These are phyloP conservation scores for Drosophila niveifrons DNA, from an alignment of 2,888 invertebrate genomes.

Conservation along the genomic window DNA sequence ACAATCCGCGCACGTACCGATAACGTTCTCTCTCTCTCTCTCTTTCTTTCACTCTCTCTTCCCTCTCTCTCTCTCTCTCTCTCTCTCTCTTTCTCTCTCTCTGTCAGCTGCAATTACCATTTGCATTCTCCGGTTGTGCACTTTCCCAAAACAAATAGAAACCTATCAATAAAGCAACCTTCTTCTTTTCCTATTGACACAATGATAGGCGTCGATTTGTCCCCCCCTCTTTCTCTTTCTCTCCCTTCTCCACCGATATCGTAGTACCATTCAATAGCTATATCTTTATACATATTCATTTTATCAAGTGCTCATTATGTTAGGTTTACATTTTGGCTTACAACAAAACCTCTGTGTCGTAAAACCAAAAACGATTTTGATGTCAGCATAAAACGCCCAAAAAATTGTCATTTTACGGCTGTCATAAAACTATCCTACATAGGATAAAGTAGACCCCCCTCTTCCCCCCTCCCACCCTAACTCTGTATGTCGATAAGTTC, in stretches of 20 bases:
- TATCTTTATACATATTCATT: slow-evolving; percentile 4
- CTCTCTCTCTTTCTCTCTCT: neutral
- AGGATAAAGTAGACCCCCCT: slow-evolving; percentile 5
- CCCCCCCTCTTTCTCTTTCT: neutral
- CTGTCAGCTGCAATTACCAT: slow-evolving; percentile 44
- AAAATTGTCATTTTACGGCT: slow-evolving; percentile 5
- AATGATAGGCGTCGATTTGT: slow-evolving; percentile 58
- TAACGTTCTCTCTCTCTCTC: slow-evolving; percentile 25
- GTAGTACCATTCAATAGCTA: slow-evolving; percentile 30
- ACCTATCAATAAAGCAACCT: slow-evolving; percentile 19
- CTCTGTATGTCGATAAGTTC: neutral
- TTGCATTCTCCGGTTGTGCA: slow-evolving; percentile 19
- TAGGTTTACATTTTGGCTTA: slow-evolving; percentile 7
- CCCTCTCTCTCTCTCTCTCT: neutral
- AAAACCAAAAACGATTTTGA: slow-evolving; percentile 8
- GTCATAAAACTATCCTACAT: slow-evolving; percentile 6
- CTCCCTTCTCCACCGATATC: neutral
- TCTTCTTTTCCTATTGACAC: slow-evolving; percentile 38
- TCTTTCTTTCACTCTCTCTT: neutral
- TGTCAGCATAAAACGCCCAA: neutral
- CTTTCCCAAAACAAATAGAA: neutral
- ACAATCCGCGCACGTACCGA: slow-evolving; percentile 48
- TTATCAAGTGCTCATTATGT: slow-evolving; percentile 22
- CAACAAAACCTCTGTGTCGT: neutral
- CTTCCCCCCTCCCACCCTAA: neutral